These are phyloP conservation scores for Hippocampus kuda DNA, from an alignment of 2,797 vertebrate genomes.

Conservation along the genomic window DNA sequence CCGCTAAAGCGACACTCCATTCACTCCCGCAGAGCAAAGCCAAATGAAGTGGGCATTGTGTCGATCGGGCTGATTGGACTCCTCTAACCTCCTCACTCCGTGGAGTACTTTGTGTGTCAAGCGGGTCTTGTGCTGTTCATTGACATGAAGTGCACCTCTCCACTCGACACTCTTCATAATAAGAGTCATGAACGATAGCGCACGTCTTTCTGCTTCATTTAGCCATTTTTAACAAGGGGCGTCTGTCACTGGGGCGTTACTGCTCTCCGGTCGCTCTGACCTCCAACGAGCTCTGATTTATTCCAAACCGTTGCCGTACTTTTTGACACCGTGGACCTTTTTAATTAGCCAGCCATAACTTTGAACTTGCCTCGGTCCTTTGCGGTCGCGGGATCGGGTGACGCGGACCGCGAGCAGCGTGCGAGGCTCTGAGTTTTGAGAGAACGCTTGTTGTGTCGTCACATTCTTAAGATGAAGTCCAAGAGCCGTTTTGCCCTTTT, in stretches of 20 bases:
- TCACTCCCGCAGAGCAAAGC: conserved; percentile 8
- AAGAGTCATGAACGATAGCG: conserved; percentile 65
- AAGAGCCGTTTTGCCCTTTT: conserved; percentile 17
- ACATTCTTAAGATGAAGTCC: conserved; percentile 28
- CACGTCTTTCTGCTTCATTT: conserved; percentile 71
- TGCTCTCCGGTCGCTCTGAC: conserved; percentile 42
- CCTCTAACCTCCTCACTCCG: conserved; percentile 18
- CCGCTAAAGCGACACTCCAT: background rate
- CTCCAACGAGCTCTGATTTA: conserved; percentile 51
- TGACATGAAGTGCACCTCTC: conserved; percentile 47
- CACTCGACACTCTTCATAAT: conserved; percentile 54
- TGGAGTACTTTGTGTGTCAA: conserved; percentile 27
- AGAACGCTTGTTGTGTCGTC: conserved; percentile 8
- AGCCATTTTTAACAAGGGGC: conserved; percentile 56
- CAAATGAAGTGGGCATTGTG: conserved; percentile 28
- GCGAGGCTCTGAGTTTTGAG: background rate
- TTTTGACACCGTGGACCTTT: conserved; percentile 56
- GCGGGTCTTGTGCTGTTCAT: conserved; percentile 37
- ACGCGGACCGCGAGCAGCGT: conserved; percentile 7
- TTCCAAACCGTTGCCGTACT: conserved; percentile 37
- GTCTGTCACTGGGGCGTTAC: conserved; percentile 57
- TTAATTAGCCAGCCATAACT: conserved; percentile 69
- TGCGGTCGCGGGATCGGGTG: conserved; percentile 44
- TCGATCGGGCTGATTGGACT: conserved; percentile 37
- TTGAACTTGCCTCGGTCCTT: conserved; percentile 62